Base-by-base conservation (phyloP, 1,140 invertebrate genomes). In the Microplitis demolitor region DNA sequence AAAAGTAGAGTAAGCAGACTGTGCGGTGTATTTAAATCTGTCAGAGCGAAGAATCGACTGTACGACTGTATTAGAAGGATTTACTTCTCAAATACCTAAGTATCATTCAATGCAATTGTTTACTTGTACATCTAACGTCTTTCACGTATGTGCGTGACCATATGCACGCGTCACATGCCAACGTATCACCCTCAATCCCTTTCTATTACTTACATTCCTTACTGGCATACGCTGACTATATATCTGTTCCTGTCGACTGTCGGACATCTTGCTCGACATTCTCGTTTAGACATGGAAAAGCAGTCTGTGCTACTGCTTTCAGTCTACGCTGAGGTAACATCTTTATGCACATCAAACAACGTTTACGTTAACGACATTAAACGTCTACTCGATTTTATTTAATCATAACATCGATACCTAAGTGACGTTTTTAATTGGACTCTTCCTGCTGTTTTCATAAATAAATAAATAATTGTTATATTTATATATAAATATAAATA, bases 131-230 rank as follows among this genome's bases (percentile, higher is more conserved):
- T 69, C 53, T 45, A 60, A 31, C 63, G 45, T 14, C 50, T 37
- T 31, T 37, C 24, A 35, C 68, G 8, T 16, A 66, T 58, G 66
- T 62, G 34, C 61, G 16, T 71, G 35, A 69, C 51, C 50, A 68
- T 50, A 66, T 75, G 71, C 72, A 76, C 71, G 71, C 69, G 73
- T 73, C 61, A 71, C 75, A 76, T 78, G 74, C 77, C 78, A 66
- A 60, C 53, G 74, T 69, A 77, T 77, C 75, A 74, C 67, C 69
- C 76, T 76, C 39, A 45, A 11, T 45, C 39, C 39, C 39, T 45
- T 70, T 78, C 74, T 76, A 78, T 79, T 79, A 78, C 78, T 74
- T 64, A 74, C 74, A 78, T 79, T 77, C 76, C 74, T 54, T 61
- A 11, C n/a, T 35, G 14, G 34, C 53, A 53, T 64, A 24, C 45